Base-by-base conservation (phyloP, 2,797 vertebrate genomes). In the Malurus leucopterus region DNA sequence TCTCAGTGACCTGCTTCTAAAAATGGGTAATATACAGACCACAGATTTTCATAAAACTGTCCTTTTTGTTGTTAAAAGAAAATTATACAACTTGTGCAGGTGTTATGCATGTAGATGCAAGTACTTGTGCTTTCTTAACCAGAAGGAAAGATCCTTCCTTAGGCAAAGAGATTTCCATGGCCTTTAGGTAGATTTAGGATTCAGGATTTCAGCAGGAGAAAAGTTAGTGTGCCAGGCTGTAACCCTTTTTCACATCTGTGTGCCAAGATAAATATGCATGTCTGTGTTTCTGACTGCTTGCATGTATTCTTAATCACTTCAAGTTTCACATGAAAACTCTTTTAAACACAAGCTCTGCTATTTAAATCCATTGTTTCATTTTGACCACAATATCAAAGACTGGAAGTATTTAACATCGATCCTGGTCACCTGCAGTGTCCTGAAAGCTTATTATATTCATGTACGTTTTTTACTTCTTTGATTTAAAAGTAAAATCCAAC, bases 351-450 rank as follows among this genome's bases (percentile, higher is more conserved):
- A n/a, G 29, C 40, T 86, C 23, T 88, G 50, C 71, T 92, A 54
- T 92, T 88, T 92, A 83, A 95, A 89, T 74, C 57, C 19, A 57
- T 94, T 90, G 74, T 91, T 91, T 78, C 91, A 84, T 78, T 96
- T 93, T 94, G 83, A 81, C 92, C 80, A 57, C 29, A 82, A 41
- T 91, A 94, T 93, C 81, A 90, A 94, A 95, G 88, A 84, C 50
- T 82, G 26, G 22, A 86, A 40, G 22, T 91, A 83, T 90, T 93
- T 93, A 85, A 75, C 59, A 77, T 86, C 21, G 7, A 38, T 91
- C 65, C 57, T 74, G n/a, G 72, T 95, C 79, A 90, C 69, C 89
- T 95, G 69, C 80, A 15, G 2, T 84, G 61, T 73, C 86, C 64
- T 88, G 55, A 90, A 76, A 87, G 34, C 32, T 84, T 86, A 53